Evolutionary conservation across 2,888 invertebrate genomes (phyloP).

Genomic region (Parnassius glacialis): DNA sequence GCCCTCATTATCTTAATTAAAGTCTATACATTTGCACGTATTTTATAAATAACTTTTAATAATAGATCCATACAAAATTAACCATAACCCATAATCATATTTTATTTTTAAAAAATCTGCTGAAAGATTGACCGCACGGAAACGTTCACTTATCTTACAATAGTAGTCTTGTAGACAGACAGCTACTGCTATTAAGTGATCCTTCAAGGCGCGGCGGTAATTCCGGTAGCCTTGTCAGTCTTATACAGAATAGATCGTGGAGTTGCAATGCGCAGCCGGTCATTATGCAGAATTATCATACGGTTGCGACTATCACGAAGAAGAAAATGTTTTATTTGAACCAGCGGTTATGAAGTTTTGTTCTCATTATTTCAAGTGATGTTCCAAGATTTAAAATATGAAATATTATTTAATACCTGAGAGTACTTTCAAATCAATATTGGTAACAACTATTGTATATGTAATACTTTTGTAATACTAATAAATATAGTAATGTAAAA

Average conservation of each 20-base stretch:
- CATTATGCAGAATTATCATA: conserved; percentile 56
- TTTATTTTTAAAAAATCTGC: too few species aligned
- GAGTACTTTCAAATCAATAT: too few species aligned
- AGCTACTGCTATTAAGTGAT: conserved; percentile 42
- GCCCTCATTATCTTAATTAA: too few species aligned
- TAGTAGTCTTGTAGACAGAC: conserved; percentile 25
- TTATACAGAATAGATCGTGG: conserved; percentile 38
- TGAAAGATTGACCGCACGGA: conserved; percentile 22
- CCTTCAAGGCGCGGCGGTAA: conserved; percentile 38
- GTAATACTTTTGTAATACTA: too few species aligned
- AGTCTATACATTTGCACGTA: too few species aligned
- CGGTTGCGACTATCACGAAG: conserved; percentile 33
- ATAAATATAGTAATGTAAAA: too few species aligned
- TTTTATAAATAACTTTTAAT: too few species aligned
- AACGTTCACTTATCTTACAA: conserved; percentile 5
- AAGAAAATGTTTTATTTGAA: conserved; percentile 28
- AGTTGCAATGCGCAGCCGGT: conserved; percentile 47
- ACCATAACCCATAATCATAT: too few species aligned
- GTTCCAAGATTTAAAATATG: neutral
- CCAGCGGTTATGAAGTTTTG: conserved; percentile 14
- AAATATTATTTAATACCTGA: too few species aligned
- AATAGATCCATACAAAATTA: too few species aligned
- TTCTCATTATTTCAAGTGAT: conserved; percentile 19
- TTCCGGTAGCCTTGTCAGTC: conserved; percentile 43
- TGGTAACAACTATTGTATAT: too few species aligned